Base-by-base conservation (phyloP, 2,797 vertebrate genomes). In the Australoheros facetus region DNA sequence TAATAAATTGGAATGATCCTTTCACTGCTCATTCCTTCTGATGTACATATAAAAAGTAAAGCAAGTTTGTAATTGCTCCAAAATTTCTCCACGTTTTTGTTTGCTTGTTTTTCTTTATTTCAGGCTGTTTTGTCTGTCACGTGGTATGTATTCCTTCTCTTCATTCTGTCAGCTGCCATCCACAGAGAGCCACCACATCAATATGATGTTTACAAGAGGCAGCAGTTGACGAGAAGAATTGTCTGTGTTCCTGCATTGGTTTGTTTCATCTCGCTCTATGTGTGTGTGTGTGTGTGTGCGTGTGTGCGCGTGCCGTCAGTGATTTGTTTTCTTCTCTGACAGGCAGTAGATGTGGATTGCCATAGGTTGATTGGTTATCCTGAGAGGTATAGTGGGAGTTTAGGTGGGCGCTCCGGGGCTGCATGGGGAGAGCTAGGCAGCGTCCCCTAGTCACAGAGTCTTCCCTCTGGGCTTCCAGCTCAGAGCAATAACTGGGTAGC, bases 381-480 rank as follows among this genome's bases (percentile, higher is more conserved):
- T 81, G 71, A 71, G 75, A 89, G 84, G 85, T 81, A 83, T 79
- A 85, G 87, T 51, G 51, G 83, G 84, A 87, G 81, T 69, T 83
- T 76, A 75, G 77, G 75, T 79, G 74, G 81, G 86, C 78, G 91
- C 91, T 91, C 69, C 59, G 16, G 89, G 84, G 87, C 90, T 86
- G 78, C 73, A 58, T 55, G 77, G 81, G 85, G 83, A 84, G 60
- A 72, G 79, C 81, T 12, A 1, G 56, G 79, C 12, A 45, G 56
- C 56, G n/a, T 81, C 79, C 87, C 84, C 83, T 87, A 77, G 83
- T 72, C 64, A 58, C 77, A 9, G 45, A 4, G 32, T 71, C 76
- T 87, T 84, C 81, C 92, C 90, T 82, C 78, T 84, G 90, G 89
- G 90, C 86, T 84, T 79, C 73, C 74, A 77, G 82, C 87, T 91